Base-by-base conservation (phyloP, 2,888 invertebrate species). In the Polymixis flavicincta region DNA sequence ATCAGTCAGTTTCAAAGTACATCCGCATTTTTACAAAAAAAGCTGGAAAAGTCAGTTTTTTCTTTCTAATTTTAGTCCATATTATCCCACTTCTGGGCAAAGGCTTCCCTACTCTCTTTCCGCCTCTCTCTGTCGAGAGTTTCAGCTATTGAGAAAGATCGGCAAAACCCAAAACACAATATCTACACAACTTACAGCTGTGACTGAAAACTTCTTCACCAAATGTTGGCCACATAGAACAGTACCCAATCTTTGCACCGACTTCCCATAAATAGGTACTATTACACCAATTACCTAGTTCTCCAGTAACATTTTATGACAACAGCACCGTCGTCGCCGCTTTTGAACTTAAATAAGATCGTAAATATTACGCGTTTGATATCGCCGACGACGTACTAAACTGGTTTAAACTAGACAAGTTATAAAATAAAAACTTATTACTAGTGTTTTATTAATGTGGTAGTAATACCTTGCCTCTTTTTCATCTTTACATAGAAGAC, bases 321-420 rank as follows among this genome's bases (percentile, higher is more conserved):
- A 76, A 45, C 48, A n/a, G 65, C 55, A 28, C 63, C 19, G n/a
- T 55, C 76, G n/a, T 55, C 76, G 82, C 78, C 71, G 52, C 82
- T 80, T 69, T 85, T 82, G 80, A 87, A 71, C 65, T 78, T n/a
- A 60, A 69, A 60, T 68, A 55, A 69, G 69, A 61, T 67, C 75
- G 57, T 87, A 85, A 85, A 86, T 72, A 82, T 83, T 50, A 57
- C 57, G 28, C 65, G 63, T 80, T 88, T 88, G 78, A 86, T 88
- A 69, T 73, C 32, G 73, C 78, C 85, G 80, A 67, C 72, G 14
- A 25, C 64, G 54, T 37, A 67, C 54, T 66, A 6, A 57, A 84
- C 60, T 64, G 22, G 60, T 50, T 68, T 50, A 66, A 11, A 14
- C 63, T 57, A 37, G 50, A 19, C 9, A 19, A 59, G 8, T n/a